Evolutionary conservation across 92 coral and sea anemone genomes (phyloP).

Genomic region (Bergia puertoricense): DNA sequence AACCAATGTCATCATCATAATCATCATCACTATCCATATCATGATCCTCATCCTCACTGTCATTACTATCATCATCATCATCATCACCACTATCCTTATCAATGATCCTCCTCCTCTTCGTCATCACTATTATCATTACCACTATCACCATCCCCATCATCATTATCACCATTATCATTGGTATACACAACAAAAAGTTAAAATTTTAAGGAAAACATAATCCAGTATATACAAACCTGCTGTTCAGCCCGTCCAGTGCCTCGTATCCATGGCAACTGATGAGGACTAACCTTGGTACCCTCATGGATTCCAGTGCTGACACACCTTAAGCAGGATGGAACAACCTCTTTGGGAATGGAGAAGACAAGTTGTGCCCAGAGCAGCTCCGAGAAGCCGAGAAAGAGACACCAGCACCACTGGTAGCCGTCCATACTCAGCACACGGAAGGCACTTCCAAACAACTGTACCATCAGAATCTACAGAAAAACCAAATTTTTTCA

Average conservation of each 20-base stretch:
- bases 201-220: not conserved
- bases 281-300: constrained; percentile 37
- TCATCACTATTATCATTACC: too few species aligned
- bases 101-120: too few species aligned
- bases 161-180: too few species aligned
- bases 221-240: constrained; percentile 54
- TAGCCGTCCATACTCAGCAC: constrained; percentile 70
- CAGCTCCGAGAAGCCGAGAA: constrained; percentile 84
- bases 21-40: too few species aligned
- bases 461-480: constrained; percentile 74
- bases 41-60: too few species aligned
- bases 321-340: constrained; percentile 70
- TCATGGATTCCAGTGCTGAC: constrained; percentile 57
- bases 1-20: too few species aligned
- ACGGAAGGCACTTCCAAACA: constrained; percentile 77
- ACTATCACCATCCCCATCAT: too few species aligned
- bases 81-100: too few species aligned
- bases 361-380: constrained; percentile 86
- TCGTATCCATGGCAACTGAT: constrained; percentile 46
- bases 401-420: constrained; percentile 88
- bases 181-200: not conserved
- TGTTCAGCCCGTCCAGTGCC: constrained; percentile 75
- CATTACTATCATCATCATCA: too few species aligned
- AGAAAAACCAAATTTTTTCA: not conserved
- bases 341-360: constrained; percentile 72